phyloP scores from a whole-genome alignment of 2,888 invertebrate species.

The Agrotis puta region DNA sequence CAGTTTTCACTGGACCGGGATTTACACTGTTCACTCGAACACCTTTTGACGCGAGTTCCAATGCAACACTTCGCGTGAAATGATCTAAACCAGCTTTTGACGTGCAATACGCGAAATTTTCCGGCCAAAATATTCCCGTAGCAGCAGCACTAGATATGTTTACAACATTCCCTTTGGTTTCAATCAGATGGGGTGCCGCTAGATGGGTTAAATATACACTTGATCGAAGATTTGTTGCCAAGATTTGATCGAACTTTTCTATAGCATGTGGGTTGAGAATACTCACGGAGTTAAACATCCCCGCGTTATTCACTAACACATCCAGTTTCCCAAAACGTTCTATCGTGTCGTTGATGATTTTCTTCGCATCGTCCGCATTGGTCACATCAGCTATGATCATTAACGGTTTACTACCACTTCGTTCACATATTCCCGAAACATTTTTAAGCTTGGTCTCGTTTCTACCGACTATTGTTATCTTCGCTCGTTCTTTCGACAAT shows the following conservation, averaged over 20 bases:
- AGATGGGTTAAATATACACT: slow-evolving; percentile 80
- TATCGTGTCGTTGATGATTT: slow-evolving; percentile 63
- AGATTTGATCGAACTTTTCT: slow-evolving; percentile 65
- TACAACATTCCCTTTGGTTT: slow-evolving; percentile 94
- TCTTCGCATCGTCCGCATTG: slow-evolving; percentile 61
- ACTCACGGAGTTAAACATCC: slow-evolving; percentile 50
- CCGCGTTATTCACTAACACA: slow-evolving; percentile 73
- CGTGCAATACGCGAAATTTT: slow-evolving; percentile 83
- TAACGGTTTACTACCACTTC: slow-evolving; percentile 62
- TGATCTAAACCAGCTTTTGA: slow-evolving; percentile 97
- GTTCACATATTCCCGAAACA: slow-evolving; percentile 60
- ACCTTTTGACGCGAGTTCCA: slow-evolving; percentile 93
- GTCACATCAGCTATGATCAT: slow-evolving; percentile 67
- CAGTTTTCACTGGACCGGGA: slow-evolving; percentile 87
- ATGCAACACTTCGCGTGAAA: slow-evolving; percentile 95
- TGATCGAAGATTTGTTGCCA: slow-evolving; percentile 70
- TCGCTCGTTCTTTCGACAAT: slow-evolving; percentile 61
- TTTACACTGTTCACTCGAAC: slow-evolving; percentile 96
- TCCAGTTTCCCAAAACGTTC: slow-evolving; percentile 69
- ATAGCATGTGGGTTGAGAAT: slow-evolving; percentile 66
- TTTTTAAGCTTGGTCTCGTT: slow-evolving; percentile 65
- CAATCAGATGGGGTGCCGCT: slow-evolving; percentile 94
- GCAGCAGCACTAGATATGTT: slow-evolving; percentile 94
- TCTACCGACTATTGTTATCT: slow-evolving; percentile 67
- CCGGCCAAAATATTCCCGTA: slow-evolving; percentile 31